phyloP scores from a whole-genome alignment of 2,113 vertebrate genomes.

The Delphinapterus leucas region DNA sequence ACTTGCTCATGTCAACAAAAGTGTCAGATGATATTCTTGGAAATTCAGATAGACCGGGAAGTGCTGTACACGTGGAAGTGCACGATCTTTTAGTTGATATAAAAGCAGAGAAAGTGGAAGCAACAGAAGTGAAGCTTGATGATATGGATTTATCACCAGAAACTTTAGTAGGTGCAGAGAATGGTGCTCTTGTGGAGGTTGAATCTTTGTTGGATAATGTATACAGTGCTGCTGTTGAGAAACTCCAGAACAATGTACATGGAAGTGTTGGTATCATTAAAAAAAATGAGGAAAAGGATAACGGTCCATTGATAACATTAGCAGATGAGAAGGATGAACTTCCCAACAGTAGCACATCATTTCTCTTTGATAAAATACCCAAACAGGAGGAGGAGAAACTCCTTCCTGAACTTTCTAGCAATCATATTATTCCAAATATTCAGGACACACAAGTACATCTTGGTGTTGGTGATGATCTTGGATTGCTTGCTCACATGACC shows the following conservation, averaged over 20 bases:
- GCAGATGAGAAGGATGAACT: constrained; percentile 98
- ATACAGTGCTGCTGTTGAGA: constrained; percentile 97
- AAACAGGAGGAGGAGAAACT: constrained; percentile 89
- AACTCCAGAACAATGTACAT: constrained; percentile 91
- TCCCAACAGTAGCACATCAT: constrained; percentile 88
- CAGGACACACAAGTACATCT: constrained; percentile 87
- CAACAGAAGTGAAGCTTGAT: constrained; percentile 98
- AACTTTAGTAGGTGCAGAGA: constrained; percentile 88
- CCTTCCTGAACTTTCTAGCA: constrained; percentile 88
- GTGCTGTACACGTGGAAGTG: constrained; percentile 94
- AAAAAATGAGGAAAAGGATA: constrained; percentile 92
- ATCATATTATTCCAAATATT: constrained; percentile 87
- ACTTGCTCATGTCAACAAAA: constrained; percentile 93
- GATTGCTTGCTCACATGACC: constrained; percentile 90
- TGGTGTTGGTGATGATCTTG: constrained; percentile 88
- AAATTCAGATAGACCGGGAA: constrained; percentile 79
- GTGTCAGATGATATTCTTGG: constrained; percentile 87
- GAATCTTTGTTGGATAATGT: constrained; percentile 96
- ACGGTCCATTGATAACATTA: constrained; percentile 95
- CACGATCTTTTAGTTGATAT: constrained; percentile 96
- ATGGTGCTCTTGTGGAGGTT: constrained; percentile 91
- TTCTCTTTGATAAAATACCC: constrained; percentile 87
- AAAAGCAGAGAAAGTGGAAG: constrained; percentile 99
- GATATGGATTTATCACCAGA: constrained; percentile 98
- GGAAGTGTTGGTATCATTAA: constrained; percentile 88